Base-by-base conservation (phyloP, 2,113 vertebrate species). In the Austrofundulus limnaeus region DNA sequence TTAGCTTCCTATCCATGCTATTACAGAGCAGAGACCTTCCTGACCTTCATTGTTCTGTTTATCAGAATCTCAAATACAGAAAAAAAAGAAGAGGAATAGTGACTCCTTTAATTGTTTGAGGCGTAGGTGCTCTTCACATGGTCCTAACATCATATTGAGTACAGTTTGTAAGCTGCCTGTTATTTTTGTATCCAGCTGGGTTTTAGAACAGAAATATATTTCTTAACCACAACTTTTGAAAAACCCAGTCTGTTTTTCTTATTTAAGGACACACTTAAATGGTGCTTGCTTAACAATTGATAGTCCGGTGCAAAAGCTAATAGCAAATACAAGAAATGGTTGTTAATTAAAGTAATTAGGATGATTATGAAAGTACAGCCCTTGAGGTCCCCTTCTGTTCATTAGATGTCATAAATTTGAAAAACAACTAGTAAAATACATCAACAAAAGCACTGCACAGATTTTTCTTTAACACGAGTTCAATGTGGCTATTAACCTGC, bases 31-130 rank as follows among this genome's bases (percentile, higher is more conserved):
- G 47, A 31, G 13, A 58, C 58, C 37, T 64, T 43, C 52, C 47
- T 60, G 74, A 42, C 39, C 41, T 63, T 42, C 51, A 34, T 55
- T 64, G 61, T 21, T 50, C 67, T 28, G 58, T 57, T 77, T 49
- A 61, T 68, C 62, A 43, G 37, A 9, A 64, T 70, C 34, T 71
- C 54, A 46, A 60, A 68, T n/a, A n/a, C n/a, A n/a, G n/a, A n/a
- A 76, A 54, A 58, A 55, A 70, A 61, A 48, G 53, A 34, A 31
- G 59, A 48, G 15, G 37, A 68, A 58, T 43, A 45, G 23, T 31
- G 24, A 45, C 31, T 15, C 5, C 31, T 20, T 10, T 34, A 39
- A 39, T 56, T 8, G 19, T 15, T 23, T 4, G 4, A 21, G 34
- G 14, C 14, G 16, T 41, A 20, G 20, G 14, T 39, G 39, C 53